phyloP scores from a whole-genome alignment of 1,140 invertebrate species.

The Pomacea maculata region DNA sequence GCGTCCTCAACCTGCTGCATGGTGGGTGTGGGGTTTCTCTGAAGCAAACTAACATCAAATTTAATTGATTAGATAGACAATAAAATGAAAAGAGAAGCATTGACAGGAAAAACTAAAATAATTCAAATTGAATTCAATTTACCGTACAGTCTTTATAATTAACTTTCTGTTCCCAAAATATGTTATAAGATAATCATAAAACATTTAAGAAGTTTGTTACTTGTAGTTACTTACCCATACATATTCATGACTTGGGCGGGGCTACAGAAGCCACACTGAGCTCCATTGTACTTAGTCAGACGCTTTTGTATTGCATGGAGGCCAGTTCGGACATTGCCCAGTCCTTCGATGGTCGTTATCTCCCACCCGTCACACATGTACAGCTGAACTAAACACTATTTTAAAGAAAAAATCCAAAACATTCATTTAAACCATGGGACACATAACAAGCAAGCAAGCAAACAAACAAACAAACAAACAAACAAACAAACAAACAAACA shows the following conservation, averaged over 20 bases:
- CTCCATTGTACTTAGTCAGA: slow-evolving; percentile 49
- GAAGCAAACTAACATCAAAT: slow-evolving; percentile 39
- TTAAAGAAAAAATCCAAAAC: neutral
- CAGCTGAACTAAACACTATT: slow-evolving; percentile 74
- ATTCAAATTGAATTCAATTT: no score
- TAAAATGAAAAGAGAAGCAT: no score
- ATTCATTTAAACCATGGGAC: no score
- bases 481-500: no score
- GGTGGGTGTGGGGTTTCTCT: slow-evolving; percentile 42
- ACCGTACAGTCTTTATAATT: no score
- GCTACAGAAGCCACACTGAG: slow-evolving; percentile 65
- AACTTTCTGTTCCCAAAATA: no score
- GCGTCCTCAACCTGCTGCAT: slow-evolving; percentile 55
- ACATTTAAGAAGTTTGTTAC: no score
- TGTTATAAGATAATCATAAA: no score
- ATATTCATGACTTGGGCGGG: slow-evolving; percentile 62
- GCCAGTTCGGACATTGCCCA: slow-evolving; percentile 72
- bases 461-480: no score
- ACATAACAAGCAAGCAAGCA: no score
- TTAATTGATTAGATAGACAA: no score
- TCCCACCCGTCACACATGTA: slow-evolving; percentile 78
- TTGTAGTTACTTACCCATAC: slow-evolving; percentile 49
- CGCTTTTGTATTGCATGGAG: slow-evolving; percentile 47
- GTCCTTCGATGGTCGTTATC: slow-evolving; percentile 81
- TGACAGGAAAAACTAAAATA: no score